Base-by-base conservation (phyloP, 2,888 invertebrate genomes). In the Synanthedon vespiformis region DNA sequence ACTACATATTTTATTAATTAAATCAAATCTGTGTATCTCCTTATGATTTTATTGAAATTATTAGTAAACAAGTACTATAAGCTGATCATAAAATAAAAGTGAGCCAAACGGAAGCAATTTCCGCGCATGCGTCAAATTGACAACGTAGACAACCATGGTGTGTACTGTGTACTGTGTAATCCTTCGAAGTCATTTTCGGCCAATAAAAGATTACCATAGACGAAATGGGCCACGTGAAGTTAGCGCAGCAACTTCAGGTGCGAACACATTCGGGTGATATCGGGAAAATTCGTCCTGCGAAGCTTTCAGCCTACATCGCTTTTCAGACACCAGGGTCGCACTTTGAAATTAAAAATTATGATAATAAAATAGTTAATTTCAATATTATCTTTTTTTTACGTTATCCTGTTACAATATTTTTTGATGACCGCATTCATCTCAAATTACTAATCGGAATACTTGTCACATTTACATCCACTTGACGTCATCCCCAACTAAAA, bases 51-150 rank as follows among this genome's bases (percentile, higher is more conserved):
- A 44, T 44, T n/a, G 2, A 14, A 14, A 13, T 44, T 44, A 44
- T 5, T 13, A 13, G 5, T 44, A 44, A 10, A 12, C 2, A 13
- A 44, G 3, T 44, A 44, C 4, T 34, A 34, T 34, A 34, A 34
- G 10, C 34, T n/a, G n/a, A n/a, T n/a, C n/a, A n/a, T n/a, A n/a
- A n/a, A n/a, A n/a, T n/a, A n/a, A n/a, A n/a, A n/a, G n/a, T n/a
- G n/a, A n/a, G n/a, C n/a, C 34, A 34, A 34, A 34, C 10, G 22
- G 22, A 22, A 22, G 22, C 22, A 22, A 58, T 57, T 41, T 59
- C 50, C 55, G 74, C 77, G 78, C 79, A 78, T 76, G 79, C 72
- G 57, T 68, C 50, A 56, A 58, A 34, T 40, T 52, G 52, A 62
- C 77, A 74, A 72, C 50, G 47, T 63, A 63, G 40, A 56, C 68